Evolutionary conservation across 2,888 invertebrate species (phyloP), one percentile per base, ranked within the genome.

Genomic region (Taenaris catops): DNA sequence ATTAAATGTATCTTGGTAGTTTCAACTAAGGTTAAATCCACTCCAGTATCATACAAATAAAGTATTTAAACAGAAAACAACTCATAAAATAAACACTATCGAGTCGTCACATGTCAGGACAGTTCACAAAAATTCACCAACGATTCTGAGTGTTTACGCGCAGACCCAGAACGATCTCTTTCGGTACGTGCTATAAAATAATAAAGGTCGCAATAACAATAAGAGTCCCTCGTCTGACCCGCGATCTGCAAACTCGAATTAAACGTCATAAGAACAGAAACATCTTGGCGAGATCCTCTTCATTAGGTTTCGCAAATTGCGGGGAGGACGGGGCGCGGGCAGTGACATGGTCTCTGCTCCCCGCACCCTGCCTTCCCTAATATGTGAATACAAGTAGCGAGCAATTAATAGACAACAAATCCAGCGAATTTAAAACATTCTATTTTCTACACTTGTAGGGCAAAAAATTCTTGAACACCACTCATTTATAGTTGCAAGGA

Each of bases 371-470:
- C 65, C 58, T 64, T 66, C 73, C 69, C 72, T 86, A 87, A 87
- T 87, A 87, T 86, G 84, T 78, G 84, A 84, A 84, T 84, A 83
- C 84, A 84, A 84, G 83, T 71, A 78, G 78, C 76, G 78, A 72
- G n/a, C n/a, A n/a, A n/a, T n/a, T n/a, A n/a, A n/a, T n/a, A n/a
- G n/a, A n/a, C n/a, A n/a, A n/a, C n/a, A n/a, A n/a, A n/a, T n/a
- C n/a, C n/a, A n/a, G n/a, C n/a, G n/a, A n/a, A n/a, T n/a, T n/a
- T n/a, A n/a, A n/a, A n/a, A n/a, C n/a, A n/a, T n/a, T n/a, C n/a
- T n/a, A n/a, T n/a, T n/a, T n/a, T n/a, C n/a, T n/a, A n/a, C n/a
- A n/a, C n/a, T n/a, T n/a, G n/a, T n/a, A n/a, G n/a, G n/a, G n/a
- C n/a, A n/a, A n/a, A n/a, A n/a, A n/a, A n/a, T n/a, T n/a, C n/a